Base-by-base conservation (phyloP, 2,888 invertebrate species). In the Stenotaenia linearis region DNA sequence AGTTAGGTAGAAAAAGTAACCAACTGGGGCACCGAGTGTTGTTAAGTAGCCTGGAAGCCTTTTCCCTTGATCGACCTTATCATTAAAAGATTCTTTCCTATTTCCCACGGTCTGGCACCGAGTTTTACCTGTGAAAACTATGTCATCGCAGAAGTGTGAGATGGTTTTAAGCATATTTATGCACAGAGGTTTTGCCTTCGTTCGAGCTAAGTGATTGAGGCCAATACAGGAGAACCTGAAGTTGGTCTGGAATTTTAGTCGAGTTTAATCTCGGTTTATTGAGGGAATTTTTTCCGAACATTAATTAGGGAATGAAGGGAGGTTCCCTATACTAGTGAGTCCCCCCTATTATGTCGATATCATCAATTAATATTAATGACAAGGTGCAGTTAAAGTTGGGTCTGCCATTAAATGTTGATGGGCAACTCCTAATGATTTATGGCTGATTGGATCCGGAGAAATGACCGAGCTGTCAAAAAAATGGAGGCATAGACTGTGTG, bases 21-120 rank as follows among this genome's bases (percentile, higher is more conserved):
- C 21, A 21, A 56, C 2, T 18, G 21, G 56, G 56, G 56, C 56
- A 56, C 21, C 23, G 56, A 56, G 56, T 23, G 23, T 56, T 56
- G n/a, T 56, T 56, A 40, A 21, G 56, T 18, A 56, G 56, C 56
- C 56, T 56, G 56, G 56, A 56, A 56, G 56, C 56, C 56, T 56
- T 56, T 56, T 23, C 56, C 56, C 56, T 23, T 21, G 56, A 56
- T 56, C 23, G 56, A 56, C 56, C 56, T 56, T 56, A 56, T 56
- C 56, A 56, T 56, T 56, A 56, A 56, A 56, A 56, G 56, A 56
- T 56, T 56, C 56, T 56, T 56, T 56, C 56, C 56, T 56, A 56
- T 56, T 56, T 56, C 56, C 56, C 56, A 56, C 56, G 56, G 56
- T 56, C 56, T 56, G 56, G 23, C 56, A 56, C 56, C 56, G 23